Evolutionary conservation across 2,888 invertebrate genomes (phyloP).

Genomic region (Macrophya alboannulata): DNA sequence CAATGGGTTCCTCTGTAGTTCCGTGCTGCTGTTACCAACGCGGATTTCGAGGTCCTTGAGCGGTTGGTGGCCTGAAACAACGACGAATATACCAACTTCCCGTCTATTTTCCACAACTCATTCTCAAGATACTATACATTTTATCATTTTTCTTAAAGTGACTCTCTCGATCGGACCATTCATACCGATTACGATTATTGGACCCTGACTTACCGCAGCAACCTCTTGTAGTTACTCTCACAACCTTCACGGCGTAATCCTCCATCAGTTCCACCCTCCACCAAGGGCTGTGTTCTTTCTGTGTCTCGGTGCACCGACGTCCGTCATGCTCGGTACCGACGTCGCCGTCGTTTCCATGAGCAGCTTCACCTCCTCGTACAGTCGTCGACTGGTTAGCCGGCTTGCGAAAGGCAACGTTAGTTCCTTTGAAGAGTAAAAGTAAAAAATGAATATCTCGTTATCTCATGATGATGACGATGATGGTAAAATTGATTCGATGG

Average conservation of each 20-base stretch:
- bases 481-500: not conserved
- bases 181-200: not conserved
- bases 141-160: not conserved
- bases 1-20: conserved; percentile 93
- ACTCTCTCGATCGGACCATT: not conserved
- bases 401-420: conserved; percentile 92
- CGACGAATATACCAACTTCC: conserved; percentile 54
- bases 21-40: conserved; percentile 95
- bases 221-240: conserved; percentile 92
- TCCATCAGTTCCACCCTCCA: conserved; percentile 94
- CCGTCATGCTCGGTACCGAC: conserved; percentile 92
- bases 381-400: conserved; percentile 96
- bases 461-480: not conserved
- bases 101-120: conserved; percentile 30
- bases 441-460: not conserved
- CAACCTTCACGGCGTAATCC: conserved; percentile 92
- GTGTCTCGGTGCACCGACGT: conserved; percentile 94
- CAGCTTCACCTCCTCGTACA: conserved; percentile 90
- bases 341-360: conserved; percentile 95
- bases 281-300: conserved; percentile 95
- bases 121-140: not conserved
- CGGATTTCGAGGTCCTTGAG: conserved; percentile 94
- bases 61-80: conserved; percentile 88
- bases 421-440: conserved; percentile 81
- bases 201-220: conserved; percentile 85